These are phyloP conservation scores for Rhabdornis inornatus DNA, from an alignment of 2,113 vertebrate species.

Conservation along the genomic window DNA sequence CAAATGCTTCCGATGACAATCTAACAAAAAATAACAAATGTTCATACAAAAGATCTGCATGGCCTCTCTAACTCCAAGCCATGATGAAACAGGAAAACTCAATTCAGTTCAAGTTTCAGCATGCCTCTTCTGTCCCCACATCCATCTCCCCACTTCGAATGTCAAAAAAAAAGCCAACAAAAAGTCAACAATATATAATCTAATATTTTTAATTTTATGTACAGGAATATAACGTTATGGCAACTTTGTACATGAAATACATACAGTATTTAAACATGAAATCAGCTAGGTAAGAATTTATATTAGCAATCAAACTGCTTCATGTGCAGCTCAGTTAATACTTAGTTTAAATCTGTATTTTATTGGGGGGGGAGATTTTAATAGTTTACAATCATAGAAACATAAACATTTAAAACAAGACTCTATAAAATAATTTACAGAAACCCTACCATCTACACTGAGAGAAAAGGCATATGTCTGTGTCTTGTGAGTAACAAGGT, in stretches of 20 bases:
- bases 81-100: not conserved
- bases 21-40: not conserved
- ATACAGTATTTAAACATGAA: slow-evolving; percentile 85
- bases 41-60: not conserved
- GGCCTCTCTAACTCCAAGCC: not conserved
- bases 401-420: slow-evolving; percentile 81
- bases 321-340: slow-evolving; percentile 75
- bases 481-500: slow-evolving; percentile 60
- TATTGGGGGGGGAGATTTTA: slow-evolving; percentile 73
- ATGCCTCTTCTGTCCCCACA: not conserved
- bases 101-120: not conserved
- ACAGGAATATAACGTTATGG: slow-evolving; percentile 83
- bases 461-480: slow-evolving; percentile 57
- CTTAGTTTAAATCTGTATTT: slow-evolving; percentile 81
- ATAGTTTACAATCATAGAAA: slow-evolving; percentile 87
- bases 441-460: slow-evolving; percentile 71
- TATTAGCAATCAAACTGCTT: slow-evolving; percentile 80
- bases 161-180: not conserved
- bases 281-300: slow-evolving; percentile 88
- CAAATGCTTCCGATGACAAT: not conserved
- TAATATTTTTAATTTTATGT: slow-evolving; percentile 82
- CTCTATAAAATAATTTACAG: slow-evolving; percentile 99
- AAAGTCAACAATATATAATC: slow-evolving; percentile 61
- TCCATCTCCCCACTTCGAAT: not conserved
- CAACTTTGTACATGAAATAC: slow-evolving; percentile 95